phyloP scores from a whole-genome alignment of 2,113 vertebrate genomes.

The Cyphomyrus plagiostoma region DNA sequence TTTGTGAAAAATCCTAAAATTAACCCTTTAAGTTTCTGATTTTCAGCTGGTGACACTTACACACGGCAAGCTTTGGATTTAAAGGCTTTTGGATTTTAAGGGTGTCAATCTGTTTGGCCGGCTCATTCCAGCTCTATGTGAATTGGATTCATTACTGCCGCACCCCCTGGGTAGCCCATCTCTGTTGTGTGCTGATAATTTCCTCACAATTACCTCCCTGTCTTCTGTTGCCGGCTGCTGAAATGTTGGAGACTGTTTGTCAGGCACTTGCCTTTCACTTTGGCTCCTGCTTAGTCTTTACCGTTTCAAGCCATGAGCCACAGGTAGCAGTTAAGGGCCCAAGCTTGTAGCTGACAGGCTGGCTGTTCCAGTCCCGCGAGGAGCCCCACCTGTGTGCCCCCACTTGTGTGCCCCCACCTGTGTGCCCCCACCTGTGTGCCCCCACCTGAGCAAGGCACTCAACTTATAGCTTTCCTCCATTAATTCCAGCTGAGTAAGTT shows the following conservation, averaged over 20 bases:
- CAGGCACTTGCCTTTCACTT: not conserved
- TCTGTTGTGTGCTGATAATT: slow-evolving; percentile 4
- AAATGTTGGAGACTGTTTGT: not conserved
- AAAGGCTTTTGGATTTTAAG: not conserved
- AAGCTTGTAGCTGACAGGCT: not conserved
- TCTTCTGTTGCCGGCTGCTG: not conserved
- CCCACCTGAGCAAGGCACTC: not conserved
- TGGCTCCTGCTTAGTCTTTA: not conserved
- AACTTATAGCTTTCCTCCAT: not conserved
- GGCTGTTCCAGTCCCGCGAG: not conserved
- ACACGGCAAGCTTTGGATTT: not conserved
- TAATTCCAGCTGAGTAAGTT: not conserved
- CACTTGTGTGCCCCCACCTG: too few species aligned
- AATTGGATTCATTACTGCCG: not conserved
- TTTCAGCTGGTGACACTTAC: not conserved
- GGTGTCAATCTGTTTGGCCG: not conserved
- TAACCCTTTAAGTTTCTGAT: not conserved
- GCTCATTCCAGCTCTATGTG: not conserved
- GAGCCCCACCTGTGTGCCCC: not conserved
- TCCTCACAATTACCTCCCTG: not conserved
- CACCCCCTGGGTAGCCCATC: not conserved
- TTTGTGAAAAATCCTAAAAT: not conserved
- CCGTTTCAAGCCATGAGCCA: not conserved
- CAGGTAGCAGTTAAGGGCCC: not conserved
- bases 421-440: not conserved